Percentiles rank a stretch among this genome's conserved stretches.
These are phyloP conservation scores for Pterocles orientalis DNA, from an alignment of 2,113 vertebrate genomes.

Conservation along the genomic window DNA sequence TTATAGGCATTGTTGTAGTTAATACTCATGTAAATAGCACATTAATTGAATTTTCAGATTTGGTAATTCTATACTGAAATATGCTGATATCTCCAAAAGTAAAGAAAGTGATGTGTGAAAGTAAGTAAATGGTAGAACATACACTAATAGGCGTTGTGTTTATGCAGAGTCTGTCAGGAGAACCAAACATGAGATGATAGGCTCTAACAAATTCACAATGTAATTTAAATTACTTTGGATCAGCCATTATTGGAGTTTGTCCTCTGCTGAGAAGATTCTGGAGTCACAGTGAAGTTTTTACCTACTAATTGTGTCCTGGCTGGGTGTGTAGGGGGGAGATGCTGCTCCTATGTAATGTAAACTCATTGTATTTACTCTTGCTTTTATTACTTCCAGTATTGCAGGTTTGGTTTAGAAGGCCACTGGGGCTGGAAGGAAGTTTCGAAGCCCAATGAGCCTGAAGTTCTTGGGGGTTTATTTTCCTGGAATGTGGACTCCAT, in stretches of 20 bases:
- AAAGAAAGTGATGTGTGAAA: conserved; percentile 2
- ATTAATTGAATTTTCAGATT: conserved; percentile 48
- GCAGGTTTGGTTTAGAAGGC: not conserved
- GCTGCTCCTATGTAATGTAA: not conserved
- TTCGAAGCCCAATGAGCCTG: not conserved
- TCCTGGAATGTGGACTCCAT: rapidly evolving
- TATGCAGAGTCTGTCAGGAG: not conserved
- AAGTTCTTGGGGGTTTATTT: not conserved
- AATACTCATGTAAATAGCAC: conserved; percentile 48
- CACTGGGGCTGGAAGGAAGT: not conserved
- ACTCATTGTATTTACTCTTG: not conserved
- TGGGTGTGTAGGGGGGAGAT: rapidly evolving
- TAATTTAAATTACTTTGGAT: not conserved
- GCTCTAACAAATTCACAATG: not conserved
- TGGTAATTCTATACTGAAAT: conserved; percentile 19
- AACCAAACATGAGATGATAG: not conserved
- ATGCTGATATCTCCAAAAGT: conserved; percentile 20
- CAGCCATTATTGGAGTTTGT: not conserved
- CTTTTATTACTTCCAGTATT: not conserved
- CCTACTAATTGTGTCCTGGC: not conserved
- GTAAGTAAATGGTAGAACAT: not conserved
- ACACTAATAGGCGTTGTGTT: not conserved
- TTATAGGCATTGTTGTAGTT: conserved; percentile 49
- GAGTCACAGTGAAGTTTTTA: not conserved
- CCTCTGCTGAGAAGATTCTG: not conserved